Conservation (phyloP, 2,113 vertebrate genomes). For the Hypocryptadius cinnamomeus region DNA sequence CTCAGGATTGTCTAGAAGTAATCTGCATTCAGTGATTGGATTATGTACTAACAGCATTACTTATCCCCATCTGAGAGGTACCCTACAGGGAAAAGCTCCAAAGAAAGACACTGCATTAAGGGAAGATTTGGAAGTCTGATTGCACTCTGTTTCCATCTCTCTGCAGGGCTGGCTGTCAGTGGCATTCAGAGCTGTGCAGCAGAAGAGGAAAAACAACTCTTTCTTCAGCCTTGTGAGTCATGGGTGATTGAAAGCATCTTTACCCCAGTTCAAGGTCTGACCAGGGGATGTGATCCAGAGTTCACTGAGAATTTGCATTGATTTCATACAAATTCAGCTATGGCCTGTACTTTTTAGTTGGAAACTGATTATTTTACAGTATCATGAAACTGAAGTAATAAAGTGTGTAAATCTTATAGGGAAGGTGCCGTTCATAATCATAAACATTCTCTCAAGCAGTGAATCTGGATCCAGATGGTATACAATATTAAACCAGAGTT, state of each 20-base stretch:
- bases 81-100: conserved; percentile 52
- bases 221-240: not conserved
- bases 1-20: conserved; percentile 4
- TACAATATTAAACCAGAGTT: conserved; percentile 18
- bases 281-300: not conserved
- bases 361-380: not conserved
- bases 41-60: conserved; percentile 54
- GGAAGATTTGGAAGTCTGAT: conserved; percentile 60
- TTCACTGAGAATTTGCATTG: not conserved
- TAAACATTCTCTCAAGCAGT: not conserved
- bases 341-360: not conserved
- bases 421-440: not conserved
- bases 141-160: conserved; percentile 52
- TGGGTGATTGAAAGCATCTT: not conserved
- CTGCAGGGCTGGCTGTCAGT: conserved; percentile 47
- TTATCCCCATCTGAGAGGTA: conserved; percentile 56
- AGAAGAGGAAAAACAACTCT: conserved; percentile 35
- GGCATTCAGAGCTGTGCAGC: not conserved
- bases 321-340: not conserved
- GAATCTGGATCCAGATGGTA: conserved; percentile 33
- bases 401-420: not conserved
- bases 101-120: conserved; percentile 49
- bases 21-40: conserved; percentile 60
- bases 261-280: not conserved
- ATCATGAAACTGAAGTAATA: not conserved